Evolutionary conservation across 2,888 invertebrate species (phyloP), one percentile per base, ranked within the genome.

Genomic region (Polyommatus iphigenia): DNA sequence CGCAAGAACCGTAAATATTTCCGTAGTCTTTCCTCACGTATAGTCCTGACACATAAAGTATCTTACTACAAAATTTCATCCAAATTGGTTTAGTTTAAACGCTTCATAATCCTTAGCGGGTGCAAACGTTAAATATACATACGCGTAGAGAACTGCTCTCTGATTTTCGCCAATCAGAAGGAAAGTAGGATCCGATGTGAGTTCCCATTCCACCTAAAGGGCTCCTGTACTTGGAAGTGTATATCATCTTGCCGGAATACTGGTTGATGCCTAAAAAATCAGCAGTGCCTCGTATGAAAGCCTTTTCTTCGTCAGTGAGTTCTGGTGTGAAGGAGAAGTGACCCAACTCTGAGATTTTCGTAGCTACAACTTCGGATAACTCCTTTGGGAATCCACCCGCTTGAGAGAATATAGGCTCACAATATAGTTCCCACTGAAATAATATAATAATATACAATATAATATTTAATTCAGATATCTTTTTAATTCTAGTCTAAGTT

Each of bases 361-460:
- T 87, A 2, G 86, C 91, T 8, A 96, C 90, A 32, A 88, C 88
- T 67, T 94, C 89, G 80, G 93, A 95, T 95, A 96, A 95, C 0
- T 94, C 84, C 81, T 91, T 86, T 2, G 96, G 96, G 85, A 95
- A 96, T 84, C 95, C 95, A 5, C 96, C 96, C 0, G 88, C 84
- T 81, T 89, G 87, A 0, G 93, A 91, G 83, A 95, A 95, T 76
- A 96, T 94, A 0, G 96, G 95, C 88, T 96, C 91, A 1, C 92
- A 89, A 81, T 95, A 95, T 94, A 95, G 94, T 36, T 95, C 95
- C 78, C 93, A 86, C 91, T 93, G 82, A 79, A 89, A 92, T 41
- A 32, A 15, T 29, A 29, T 29, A 29, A 29, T 29, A 29, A 29
- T 29, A 29, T 29, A 29, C 3, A 29, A 29, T 29, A 29, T 29